Base-by-base conservation (phyloP, 2,113 vertebrate species). In the Elachura formosa region DNA sequence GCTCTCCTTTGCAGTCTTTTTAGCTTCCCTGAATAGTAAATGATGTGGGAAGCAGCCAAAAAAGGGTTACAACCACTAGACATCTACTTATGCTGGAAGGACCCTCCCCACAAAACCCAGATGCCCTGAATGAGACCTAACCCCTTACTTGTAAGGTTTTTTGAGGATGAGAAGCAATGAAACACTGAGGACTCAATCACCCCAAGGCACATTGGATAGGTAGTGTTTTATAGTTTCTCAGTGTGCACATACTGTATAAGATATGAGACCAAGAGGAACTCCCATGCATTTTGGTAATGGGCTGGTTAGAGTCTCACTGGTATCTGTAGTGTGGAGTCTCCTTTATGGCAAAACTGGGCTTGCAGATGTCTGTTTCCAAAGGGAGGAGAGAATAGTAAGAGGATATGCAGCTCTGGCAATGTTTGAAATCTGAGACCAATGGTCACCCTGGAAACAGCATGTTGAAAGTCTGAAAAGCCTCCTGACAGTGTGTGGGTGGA, bases 351-450 rank as follows among this genome's bases (percentile, higher is more conserved):
- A 75, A 93, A 61, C 0, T 45, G 23, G 67, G 11, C 62, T 90
- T 0, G 0, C 54, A 63, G 81, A 76, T 6, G 5, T 52, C 38
- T 71, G 66, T 62, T 85, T 63, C 61, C 41, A 43, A 74, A 36
- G 87, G 18, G 26, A 87, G 55, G 67, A 67, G 55, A 62, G 52
- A 90, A 63, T 11, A 52, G 28, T 59, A 34, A 71, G 52, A 85
- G 51, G 40, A 71, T 87, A 83, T 1, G 5, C 28, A 84, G 61
- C 43, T 90, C 93, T 64, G 89, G 77, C 36, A 66, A 6, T 67
- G 40, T 87, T 86, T 95, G 95, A 94, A 96, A 94, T 86, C 40
- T 86, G 93, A 96, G 92, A 94, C 94, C 87, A 84, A 61, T 86
- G 88, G 85, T 95, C 25, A 4, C 72, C 85, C 56, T 95, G 93